Base-by-base conservation (phyloP, 2,797 vertebrate genomes). In the Erethizon dorsatum region DNA sequence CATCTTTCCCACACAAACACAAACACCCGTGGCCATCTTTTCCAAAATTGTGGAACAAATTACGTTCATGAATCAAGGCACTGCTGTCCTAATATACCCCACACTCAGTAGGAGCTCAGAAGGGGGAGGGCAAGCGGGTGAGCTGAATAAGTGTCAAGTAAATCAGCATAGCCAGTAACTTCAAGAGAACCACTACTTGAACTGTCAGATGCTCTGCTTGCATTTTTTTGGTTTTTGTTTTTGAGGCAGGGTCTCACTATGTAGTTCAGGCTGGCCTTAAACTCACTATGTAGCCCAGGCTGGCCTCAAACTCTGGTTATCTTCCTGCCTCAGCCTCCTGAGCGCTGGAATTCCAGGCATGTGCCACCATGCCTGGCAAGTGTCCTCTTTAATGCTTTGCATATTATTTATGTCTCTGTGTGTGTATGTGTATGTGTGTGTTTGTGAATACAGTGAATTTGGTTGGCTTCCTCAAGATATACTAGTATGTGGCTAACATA, bases 101-200 rank as follows among this genome's bases (percentile, higher is more conserved):
- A 12, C n/a, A 50, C 18, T n/a, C 78, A 86, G 31, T 75, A 8
- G 26, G 24, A 8, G 4, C 13, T 87, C 12, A 18, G 50, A n/a
- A 83, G 9, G n/a, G 69, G 56, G 77, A 2, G 7, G 15, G 31
- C 80, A 88, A 90, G 67, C 86, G 4, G n/a, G 37, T 73, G 31
- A 94, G 75, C 33, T 79, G 28, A 96, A 85, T 82, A 87, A 59
- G 63, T 86, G 75, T 83, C 79, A 57, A 87, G 41, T 67, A 94
- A 87, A 50, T 73, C 47, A 47, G 22, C 8, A 6, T 18, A 61
- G 13, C 45, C 73, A 88, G 69, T 82, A 33, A 17, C 28, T 3
- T 77, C 45, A 93, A 91, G 47, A 24, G 41, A 61, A 56, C 78
- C 59, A 47, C 71, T 93, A n/a, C 37, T 94, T 79, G 47, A 69